These are phyloP conservation scores for Heliconius ismenius DNA, from an alignment of 2,888 invertebrate species.

Conservation along the genomic window DNA sequence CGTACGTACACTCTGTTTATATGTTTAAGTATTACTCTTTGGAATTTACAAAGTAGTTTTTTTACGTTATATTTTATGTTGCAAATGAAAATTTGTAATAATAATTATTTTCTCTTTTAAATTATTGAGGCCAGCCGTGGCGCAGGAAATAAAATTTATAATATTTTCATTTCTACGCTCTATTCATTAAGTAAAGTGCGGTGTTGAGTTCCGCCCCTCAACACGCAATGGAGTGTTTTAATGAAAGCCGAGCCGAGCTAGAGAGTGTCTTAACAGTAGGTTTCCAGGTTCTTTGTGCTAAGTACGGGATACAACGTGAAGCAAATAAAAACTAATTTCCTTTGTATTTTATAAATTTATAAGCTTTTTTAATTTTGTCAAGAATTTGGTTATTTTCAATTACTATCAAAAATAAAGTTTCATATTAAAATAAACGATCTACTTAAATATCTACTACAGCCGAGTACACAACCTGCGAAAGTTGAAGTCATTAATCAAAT, in stretches of 20 bases:
- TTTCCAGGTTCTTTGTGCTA: too few species aligned
- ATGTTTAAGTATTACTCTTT: not conserved
- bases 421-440: not conserved
- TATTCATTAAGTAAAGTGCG: too few species aligned
- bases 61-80: not conserved
- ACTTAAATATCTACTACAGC: not conserved
- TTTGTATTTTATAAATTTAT: too few species aligned
- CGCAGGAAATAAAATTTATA: too few species aligned
- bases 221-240: not conserved
- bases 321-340: not conserved
- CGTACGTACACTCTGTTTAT: not conserved
- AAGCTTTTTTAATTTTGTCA: too few species aligned
- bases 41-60: not conserved
- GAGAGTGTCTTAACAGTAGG: not conserved
- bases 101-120: not conserved
- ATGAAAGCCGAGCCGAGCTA: too few species aligned
- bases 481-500: slow-evolving; percentile 15
- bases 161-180: too few species aligned
- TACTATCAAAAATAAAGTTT: not conserved
- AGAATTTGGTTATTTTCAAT: not conserved
- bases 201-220: too few species aligned
- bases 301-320: too few species aligned
- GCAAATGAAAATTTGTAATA: not conserved
- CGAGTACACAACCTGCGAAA: slow-evolving; percentile 1
- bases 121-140: not conserved